Conservation (phyloP, 2,797 vertebrate species). For the Limnodromus scolopaceus region DNA sequence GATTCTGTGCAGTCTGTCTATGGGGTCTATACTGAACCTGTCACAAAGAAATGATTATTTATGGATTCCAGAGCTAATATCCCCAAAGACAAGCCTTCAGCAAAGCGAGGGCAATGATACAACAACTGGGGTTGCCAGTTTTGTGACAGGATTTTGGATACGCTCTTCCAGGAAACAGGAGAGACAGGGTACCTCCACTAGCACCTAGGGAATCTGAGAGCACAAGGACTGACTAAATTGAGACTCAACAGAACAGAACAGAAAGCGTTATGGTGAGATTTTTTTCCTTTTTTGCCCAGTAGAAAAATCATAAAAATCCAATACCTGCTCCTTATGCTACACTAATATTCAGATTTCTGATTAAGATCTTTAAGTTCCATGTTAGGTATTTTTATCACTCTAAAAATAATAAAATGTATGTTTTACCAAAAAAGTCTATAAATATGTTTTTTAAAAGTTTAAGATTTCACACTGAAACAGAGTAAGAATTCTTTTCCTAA, state of each 20-base stretch:
- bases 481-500: not conserved
- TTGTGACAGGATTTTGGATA: not conserved
- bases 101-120: not conserved
- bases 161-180: not conserved
- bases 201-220: not conserved
- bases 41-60: not conserved
- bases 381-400: not conserved
- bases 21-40: not conserved
- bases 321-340: not conserved
- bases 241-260: not conserved
- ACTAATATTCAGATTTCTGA: not conserved
- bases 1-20: not conserved
- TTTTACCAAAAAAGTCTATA: not conserved
- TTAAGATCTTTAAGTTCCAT: not conserved
- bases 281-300: not conserved
- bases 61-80: not conserved
- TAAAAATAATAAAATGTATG: not conserved
- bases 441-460: not conserved
- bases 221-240: not conserved
- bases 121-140: not conserved
- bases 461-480: not conserved
- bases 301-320: not conserved
- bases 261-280: not conserved
- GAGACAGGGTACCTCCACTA: not conserved
- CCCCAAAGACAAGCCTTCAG: not conserved